A percentile compares a stretch with the other conserved stretches of the same genome.
Evolutionary conservation across 2,888 invertebrate genomes (phyloP).

Genomic region (Sabatieria punctata): DNA sequence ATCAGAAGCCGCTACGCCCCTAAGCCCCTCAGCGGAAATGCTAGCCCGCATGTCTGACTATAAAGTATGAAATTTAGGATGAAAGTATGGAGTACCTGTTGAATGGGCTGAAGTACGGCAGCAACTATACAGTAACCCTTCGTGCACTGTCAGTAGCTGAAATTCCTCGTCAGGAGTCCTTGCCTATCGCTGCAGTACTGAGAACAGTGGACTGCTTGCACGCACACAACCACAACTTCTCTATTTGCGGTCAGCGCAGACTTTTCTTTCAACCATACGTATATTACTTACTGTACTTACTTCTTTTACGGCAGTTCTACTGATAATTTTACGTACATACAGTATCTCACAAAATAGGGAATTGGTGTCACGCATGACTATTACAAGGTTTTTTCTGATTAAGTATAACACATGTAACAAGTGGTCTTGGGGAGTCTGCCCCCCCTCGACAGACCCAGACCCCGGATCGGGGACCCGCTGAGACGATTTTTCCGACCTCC

Average conservation of each 20-base stretch:
- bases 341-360: too few relatives aligned
- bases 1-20: too few relatives aligned
- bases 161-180: neutral
- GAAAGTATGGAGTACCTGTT: neutral
- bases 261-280: neutral
- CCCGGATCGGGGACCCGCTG: too few relatives aligned
- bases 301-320: neutral
- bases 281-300: neutral
- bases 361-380: too few relatives aligned
- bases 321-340: neutral
- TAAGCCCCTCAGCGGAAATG: too few relatives aligned
- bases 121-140: neutral
- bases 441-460: too few relatives aligned
- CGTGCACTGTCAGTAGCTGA: neutral
- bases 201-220: neutral
- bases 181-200: neutral
- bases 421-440: too few relatives aligned
- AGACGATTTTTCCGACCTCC: too few relatives aligned
- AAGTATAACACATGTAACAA: too few relatives aligned
- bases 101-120: neutral
- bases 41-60: too few relatives aligned
- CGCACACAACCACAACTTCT: neutral
- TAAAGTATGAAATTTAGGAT: neutral
- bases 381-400: too few relatives aligned
- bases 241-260: conserved; percentile 1